Percentiles rank a stretch among this genome's conserved stretches.
Conservation (phyloP, 1,140 invertebrate genomes). For the Caenorhabditis latens region DNA sequence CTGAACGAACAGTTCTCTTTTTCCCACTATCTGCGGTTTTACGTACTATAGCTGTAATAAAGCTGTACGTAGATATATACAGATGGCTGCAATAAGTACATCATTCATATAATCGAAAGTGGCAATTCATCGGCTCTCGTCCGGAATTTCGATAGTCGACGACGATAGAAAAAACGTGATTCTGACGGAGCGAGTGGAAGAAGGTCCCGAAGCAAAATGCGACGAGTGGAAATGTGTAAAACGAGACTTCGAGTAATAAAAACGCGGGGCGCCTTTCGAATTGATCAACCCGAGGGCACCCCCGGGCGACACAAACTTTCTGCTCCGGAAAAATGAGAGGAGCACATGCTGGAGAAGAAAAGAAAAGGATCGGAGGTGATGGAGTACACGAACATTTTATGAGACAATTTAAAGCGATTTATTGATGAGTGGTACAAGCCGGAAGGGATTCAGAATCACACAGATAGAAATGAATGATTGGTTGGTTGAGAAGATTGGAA, state of each 20-base stretch:
- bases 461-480: background rate
- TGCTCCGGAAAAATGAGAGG: conserved; percentile 18
- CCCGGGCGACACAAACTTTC: background rate
- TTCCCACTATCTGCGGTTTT: background rate
- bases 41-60: background rate
- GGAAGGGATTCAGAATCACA: background rate
- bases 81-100: conserved; percentile 39
- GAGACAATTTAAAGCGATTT: conserved; percentile 25
- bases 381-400: conserved; percentile 49
- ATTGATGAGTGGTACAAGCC: conserved; percentile 37
- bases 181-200: background rate
- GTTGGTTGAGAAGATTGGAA: background rate
- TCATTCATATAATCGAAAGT: conserved; percentile 20
- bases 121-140: background rate
- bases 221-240: conserved; percentile 17
- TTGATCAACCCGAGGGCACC: conserved; percentile 33
- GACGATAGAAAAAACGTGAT: conserved; percentile 29
- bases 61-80: background rate
- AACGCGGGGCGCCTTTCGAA: conserved; percentile 39
- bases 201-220: conserved; percentile 7
- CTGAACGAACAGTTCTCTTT: background rate
- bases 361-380: background rate
- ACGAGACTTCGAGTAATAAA: conserved; percentile 54
- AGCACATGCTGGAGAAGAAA: conserved; percentile 15
- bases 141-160: background rate